Base-by-base conservation (phyloP, 1,140 invertebrate species). In the Diachasmimorpha longicaudata region DNA sequence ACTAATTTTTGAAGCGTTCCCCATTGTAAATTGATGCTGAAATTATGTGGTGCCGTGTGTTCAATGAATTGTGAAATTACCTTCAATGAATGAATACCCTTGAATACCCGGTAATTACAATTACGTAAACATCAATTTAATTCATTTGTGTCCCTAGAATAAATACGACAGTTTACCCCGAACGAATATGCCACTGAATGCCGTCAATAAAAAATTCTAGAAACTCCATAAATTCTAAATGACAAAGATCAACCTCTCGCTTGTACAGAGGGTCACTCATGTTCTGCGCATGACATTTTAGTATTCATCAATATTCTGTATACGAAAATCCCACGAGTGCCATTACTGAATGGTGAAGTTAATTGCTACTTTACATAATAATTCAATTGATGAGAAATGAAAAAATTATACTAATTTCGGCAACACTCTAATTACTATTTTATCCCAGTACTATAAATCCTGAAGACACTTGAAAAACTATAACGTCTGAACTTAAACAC, bases 291-390 rank as follows among this genome's bases (percentile, higher is more conserved):
- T 81, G 71, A 79, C 77, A 72, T 81, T 83, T 80, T 79, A 82
- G 82, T 83, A 82, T 82, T 82, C 81, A 81, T 75, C 74, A 77
- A 83, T 81, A 79, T 81, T 77, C 82, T 36, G 46, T 79, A 82
- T 82, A 80, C 70, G 77, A 81, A 77, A 79, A 75, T 78, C 67
- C 67, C 70, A 37, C 55, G 48, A 68, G 71, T 55, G 66, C 52
- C 72, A 78, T 77, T 83, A 76, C 79, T 52, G 78, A 82, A 79
- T 79, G 52, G 71, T 79, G 58, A 83, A 77, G 76, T 82, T 84
- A 83, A 83, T 84, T 82, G 82, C 82, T 83, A 80, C 78, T 84
- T 84, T 83, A 77, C 82, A 84, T 84, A 83, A 84, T 84, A 82
- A 83, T 84, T 81, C 81, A 83, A 83, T 81, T 70, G 46, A 37